Evolutionary conservation across 2,113 vertebrate species (phyloP).

Genomic region (Etia nguti): DNA sequence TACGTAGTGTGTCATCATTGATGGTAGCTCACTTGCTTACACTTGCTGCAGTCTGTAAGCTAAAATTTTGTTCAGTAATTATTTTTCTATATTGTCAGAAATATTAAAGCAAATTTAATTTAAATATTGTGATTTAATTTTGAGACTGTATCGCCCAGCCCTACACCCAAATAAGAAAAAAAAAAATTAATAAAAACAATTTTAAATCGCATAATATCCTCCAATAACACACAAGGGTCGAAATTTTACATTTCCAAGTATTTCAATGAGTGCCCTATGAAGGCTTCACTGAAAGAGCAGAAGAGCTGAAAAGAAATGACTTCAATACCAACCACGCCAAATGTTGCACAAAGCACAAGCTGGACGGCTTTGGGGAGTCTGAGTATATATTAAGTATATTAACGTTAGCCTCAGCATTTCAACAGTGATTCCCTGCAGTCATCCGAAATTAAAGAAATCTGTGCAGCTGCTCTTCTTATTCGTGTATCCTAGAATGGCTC

Average conservation of each 20-base stretch:
- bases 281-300: neutral
- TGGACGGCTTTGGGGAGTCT: neutral
- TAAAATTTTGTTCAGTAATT: neutral
- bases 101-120: neutral
- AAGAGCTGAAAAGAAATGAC: neutral
- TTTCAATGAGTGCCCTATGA: neutral
- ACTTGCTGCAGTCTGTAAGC: neutral
- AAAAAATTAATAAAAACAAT: neutral
- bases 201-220: neutral
- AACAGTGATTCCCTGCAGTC: neutral
- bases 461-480: neutral
- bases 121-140: neutral
- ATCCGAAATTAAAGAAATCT: neutral
- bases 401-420: conserved; percentile 1
- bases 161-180: neutral
- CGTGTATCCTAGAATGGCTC: neutral
- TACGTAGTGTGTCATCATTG: neutral
- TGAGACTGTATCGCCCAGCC: neutral
- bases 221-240: neutral
- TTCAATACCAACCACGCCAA: neutral
- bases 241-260: neutral
- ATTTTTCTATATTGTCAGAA: neutral
- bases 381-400: neutral
- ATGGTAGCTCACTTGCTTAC: neutral
- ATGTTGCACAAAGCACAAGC: neutral